Evolutionary conservation across 2,888 invertebrate genomes (phyloP), one percentile per base, ranked within the genome.

Genomic region (Tinea pellionella): DNA sequence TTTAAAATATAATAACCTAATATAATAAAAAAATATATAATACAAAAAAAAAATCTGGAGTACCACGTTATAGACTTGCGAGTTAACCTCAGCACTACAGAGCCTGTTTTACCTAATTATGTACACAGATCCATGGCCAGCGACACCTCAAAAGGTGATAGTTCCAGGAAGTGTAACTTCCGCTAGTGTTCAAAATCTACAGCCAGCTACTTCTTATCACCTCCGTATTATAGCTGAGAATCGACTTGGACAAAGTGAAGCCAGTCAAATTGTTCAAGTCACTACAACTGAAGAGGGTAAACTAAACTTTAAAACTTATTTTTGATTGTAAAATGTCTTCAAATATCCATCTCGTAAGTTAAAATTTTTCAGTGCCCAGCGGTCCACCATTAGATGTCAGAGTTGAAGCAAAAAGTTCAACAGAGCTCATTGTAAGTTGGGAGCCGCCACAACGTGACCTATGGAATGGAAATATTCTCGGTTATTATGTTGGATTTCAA

Each of bases 191-290:
- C 93, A 92, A 70, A 93, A 93, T 71, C 88, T 97, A 32, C 92
- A 93, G 62, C 97, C 97, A 11, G 94, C 96, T 6, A 94, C 93
- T 63, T 92, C 93, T 13, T 97, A 97, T 83, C 94, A 96, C 74
- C 90, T 97, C 68, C 89, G 96, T 67, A 93, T 97, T 70, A 91
- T 96, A 67, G 96, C 96, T 8, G 95, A 96, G 77, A 97, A 97
- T 80, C 90, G 95, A 69, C 88, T 97, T 64, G 97, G 97, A 1
- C 90, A 93, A 65, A 96, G 96, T 67, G 94, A 94, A 70, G 94
- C 94, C 56, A 95, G 95, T 68, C 95, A 95, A 77, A 91, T 94
- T 24, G 90, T 94, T 56, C 94, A 94, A 89, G 92, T 94, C n/a
- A 93, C 93, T 60, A 94, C 94, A n/a, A 89, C 93, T 62, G 94